These are phyloP conservation scores for Crotalus horridus DNA, from an alignment of 2,113 vertebrate genomes.

Conservation along the genomic window DNA sequence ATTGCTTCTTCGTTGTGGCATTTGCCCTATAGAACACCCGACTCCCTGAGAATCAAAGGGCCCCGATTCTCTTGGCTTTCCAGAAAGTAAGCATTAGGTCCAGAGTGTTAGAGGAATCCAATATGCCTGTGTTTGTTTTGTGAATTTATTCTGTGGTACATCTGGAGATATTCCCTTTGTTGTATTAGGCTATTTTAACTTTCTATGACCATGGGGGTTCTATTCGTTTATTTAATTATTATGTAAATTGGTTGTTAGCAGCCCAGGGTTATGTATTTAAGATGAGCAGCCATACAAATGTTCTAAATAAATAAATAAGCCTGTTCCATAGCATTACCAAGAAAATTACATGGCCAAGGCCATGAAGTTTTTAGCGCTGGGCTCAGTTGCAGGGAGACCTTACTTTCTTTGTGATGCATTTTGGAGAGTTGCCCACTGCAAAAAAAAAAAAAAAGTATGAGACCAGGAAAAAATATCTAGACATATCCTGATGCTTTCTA, in stretches of 20 bases:
- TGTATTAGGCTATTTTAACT: neutral
- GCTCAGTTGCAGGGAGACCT: neutral
- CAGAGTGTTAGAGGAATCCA: neutral
- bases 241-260: neutral
- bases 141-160: neutral
- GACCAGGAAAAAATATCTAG: neutral
- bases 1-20: neutral
- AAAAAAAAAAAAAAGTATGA: neutral
- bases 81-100: neutral
- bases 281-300: neutral
- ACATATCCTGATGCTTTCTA: neutral
- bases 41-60: neutral
- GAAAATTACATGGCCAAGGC: neutral
- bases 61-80: neutral
- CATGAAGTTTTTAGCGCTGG: neutral
- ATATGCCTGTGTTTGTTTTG: neutral
- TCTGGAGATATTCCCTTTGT: neutral
- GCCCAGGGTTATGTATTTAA: neutral
- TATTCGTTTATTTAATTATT: neutral
- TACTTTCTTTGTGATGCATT: neutral
- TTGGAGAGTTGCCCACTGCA: neutral
- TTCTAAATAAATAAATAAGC: neutral
- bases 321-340: neutral
- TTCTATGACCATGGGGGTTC: neutral
- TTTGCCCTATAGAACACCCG: neutral